These are phyloP conservation scores for Drosophila infuscata DNA, from an alignment of 2,888 invertebrate genomes.

Conservation along the genomic window DNA sequence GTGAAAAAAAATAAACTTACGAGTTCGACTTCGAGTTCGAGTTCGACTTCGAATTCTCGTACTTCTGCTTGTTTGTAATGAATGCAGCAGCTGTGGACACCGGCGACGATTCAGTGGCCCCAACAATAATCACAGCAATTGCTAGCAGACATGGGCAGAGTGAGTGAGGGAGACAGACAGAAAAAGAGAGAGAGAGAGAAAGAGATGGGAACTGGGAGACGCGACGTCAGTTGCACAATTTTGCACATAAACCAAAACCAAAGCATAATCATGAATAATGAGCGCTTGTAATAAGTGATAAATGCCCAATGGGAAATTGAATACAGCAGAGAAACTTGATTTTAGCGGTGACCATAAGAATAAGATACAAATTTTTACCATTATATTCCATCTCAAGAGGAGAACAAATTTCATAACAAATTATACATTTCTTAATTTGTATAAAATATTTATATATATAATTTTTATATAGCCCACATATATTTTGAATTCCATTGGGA, in stretches of 20 bases:
- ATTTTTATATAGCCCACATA: not conserved
- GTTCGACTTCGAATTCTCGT: slow-evolving; percentile 22
- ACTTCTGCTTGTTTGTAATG: slow-evolving; percentile 27
- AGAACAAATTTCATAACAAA: not conserved
- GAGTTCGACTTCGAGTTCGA: slow-evolving; percentile 27
- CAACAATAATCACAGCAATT: slow-evolving; percentile 69
- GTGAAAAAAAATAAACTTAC: slow-evolving; percentile 12
- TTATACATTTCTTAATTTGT: not conserved
- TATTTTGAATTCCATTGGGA: not conserved
- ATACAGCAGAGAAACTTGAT: not conserved
- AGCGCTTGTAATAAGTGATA: slow-evolving; percentile 77
- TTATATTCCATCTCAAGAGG: not conserved
- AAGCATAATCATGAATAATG: slow-evolving; percentile 84
- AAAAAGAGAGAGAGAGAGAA: slow-evolving; percentile 14
- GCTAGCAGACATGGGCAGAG: slow-evolving; percentile 27
- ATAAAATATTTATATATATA: too few relatives aligned
- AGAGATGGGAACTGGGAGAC: slow-evolving; percentile 39
- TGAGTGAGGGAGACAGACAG: slow-evolving; percentile 1
- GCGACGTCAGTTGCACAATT: slow-evolving; percentile 80
- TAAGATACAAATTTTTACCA: not conserved
- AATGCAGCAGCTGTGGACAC: slow-evolving; percentile 49
- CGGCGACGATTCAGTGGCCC: slow-evolving; percentile 44
- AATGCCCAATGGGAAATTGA: slow-evolving; percentile 71
- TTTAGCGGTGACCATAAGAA: not conserved
- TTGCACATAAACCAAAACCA: slow-evolving; percentile 74